phyloP scores from a whole-genome alignment of 2,797 vertebrate genomes.

The Ctenosaura bakeri region DNA sequence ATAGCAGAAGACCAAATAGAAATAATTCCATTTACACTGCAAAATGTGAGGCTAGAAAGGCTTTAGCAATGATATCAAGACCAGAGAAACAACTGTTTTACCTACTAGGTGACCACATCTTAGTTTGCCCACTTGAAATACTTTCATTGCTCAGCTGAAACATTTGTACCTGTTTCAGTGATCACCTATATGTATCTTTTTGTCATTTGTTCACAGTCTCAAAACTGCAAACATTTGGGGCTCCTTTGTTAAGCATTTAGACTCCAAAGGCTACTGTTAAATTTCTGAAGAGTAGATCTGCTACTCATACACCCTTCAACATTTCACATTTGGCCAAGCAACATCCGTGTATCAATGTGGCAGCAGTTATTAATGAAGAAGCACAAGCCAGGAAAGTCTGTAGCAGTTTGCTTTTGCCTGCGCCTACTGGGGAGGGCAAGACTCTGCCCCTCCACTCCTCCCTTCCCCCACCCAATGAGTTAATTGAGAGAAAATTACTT shows the following conservation, averaged over 20 bases:
- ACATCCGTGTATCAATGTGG: too few relatives aligned
- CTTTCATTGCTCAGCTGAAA: neutral
- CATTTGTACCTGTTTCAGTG: neutral
- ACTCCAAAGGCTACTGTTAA: neutral
- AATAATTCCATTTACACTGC: slow-evolving; percentile 6
- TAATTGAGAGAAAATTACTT: too few relatives aligned
- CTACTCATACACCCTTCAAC: too few relatives aligned
- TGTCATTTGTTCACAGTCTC: neutral
- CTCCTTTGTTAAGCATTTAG: neutral
- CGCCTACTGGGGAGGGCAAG: too few relatives aligned
- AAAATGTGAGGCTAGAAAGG: slow-evolving; percentile 21
- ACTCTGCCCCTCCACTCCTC: too few relatives aligned
- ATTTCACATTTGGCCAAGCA: too few relatives aligned
- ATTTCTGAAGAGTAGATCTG: neutral
- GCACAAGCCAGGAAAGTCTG: too few relatives aligned
- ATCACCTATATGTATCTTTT: neutral
- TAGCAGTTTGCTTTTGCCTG: too few relatives aligned
- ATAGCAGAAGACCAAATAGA: slow-evolving; percentile 36
- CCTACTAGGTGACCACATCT: neutral
- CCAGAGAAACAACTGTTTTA: slow-evolving; percentile 23
- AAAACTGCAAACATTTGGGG: neutral
- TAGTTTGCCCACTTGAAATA: neutral
- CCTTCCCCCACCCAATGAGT: too few relatives aligned
- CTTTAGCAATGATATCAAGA: slow-evolving; percentile 36
- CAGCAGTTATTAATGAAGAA: too few relatives aligned